Evolutionary conservation across 1,140 invertebrate genomes (phyloP), one percentile per base, ranked within the genome.

Genomic region (Venustaconcha ellipsiformis): DNA sequence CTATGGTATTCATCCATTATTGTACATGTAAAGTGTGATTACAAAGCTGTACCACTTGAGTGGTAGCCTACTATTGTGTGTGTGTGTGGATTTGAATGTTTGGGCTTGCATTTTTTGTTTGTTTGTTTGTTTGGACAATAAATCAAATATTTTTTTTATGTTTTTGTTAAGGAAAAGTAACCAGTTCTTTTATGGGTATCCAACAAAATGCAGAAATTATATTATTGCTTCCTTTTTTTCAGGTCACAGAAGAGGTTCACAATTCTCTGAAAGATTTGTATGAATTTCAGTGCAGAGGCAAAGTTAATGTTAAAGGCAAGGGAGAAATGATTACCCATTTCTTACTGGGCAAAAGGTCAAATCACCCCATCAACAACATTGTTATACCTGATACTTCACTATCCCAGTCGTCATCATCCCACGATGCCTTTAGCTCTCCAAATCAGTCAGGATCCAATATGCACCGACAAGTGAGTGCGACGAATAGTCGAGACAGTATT

Each of bases 281-380:
- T 87, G 93, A 94, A 13, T 95, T 96, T 80, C 94, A 95, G 76
- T 97, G 96, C 88, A 92, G 97, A 62, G 96, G 81, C 18, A 94
- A 94, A 0, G 97, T 95, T 1, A 95, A 93, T 81, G 96, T 99
- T 5, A 99, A 99, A 91, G 97, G 97, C 57, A 99, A 98, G 90
- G 97, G 97, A 17, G 96, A 94, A 20, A 91, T 99, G 70, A 94
- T 93, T 48, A 98, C 97, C 1, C 98, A 97, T 88, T 97, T 97
- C 88, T 91, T 99, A 57, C 65, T 80, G 0, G 78, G 84, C 23
- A 64, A 76, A 75, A 75, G 37, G 37, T 48, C 37, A 48, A 48
- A 48, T 48, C 55, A 48, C 59, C 63, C 60, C 59, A 56, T 26
- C 66, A 23, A 56, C 58, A 14, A 67, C 69, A 12, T 57, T 56